Conservation (phyloP, 2,797 vertebrate species). For the Chloroceryle amazona region DNA sequence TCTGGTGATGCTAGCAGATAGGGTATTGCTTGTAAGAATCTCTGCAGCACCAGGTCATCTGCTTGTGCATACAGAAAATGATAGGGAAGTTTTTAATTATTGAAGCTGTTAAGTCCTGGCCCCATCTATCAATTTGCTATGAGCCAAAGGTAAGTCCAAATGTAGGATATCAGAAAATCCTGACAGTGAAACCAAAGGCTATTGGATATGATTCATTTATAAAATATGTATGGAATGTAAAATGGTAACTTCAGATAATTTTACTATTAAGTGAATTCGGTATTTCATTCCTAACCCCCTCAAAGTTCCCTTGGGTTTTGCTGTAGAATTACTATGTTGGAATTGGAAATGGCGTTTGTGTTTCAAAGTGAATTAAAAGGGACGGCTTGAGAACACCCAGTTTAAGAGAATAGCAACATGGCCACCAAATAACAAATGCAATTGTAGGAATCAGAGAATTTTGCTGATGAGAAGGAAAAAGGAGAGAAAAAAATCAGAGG, state of each 20-base stretch:
- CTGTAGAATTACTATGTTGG: neutral
- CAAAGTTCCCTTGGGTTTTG: neutral
- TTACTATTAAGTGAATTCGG: neutral
- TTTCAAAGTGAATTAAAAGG: constrained; percentile 14
- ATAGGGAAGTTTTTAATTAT: neutral
- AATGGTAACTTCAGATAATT: neutral
- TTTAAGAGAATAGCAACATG: neutral
- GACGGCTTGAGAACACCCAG: neutral
- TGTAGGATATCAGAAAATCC: neutral
- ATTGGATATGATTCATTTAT: neutral
- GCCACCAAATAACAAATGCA: neutral
- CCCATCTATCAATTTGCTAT: neutral
- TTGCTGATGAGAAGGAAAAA: neutral
- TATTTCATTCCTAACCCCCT: neutral
- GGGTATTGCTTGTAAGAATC: neutral
- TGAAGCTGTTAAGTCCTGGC: neutral
- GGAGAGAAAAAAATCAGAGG: neutral
- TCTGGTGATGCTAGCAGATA: neutral
- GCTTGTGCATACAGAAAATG: neutral
- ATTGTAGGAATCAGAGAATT: neutral
- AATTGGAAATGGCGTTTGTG: neutral
- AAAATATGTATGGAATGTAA: neutral
- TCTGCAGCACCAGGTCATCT: neutral
- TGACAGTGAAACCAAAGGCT: neutral
- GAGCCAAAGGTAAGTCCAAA: neutral